Percentiles rank a stretch among this genome's conserved stretches.
Conservation (phyloP, 2,888 invertebrate species). For the Drosophila hawaiiensis region DNA sequence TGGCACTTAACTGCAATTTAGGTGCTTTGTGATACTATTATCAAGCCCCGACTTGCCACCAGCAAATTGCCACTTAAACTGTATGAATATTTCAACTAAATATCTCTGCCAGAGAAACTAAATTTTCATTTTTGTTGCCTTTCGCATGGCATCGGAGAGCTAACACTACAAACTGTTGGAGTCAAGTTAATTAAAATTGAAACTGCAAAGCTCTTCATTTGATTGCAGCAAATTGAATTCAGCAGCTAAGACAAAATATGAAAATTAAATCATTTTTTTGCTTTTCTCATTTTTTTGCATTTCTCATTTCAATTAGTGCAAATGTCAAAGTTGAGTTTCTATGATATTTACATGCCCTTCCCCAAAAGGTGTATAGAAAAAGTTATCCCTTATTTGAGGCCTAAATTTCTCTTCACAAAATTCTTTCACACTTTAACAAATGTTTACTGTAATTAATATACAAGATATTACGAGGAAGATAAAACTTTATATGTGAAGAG, state of each 20-base stretch:
- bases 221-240: constrained; percentile 61
- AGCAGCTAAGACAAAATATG: constrained; percentile 55
- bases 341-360: constrained; percentile 5
- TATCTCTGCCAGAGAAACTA: constrained; percentile 7
- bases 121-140: background rate
- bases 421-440: background rate
- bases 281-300: constrained; percentile 40
- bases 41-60: constrained; percentile 21
- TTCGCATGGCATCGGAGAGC: background rate
- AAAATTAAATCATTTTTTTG: constrained; percentile 62
- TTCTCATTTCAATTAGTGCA: constrained; percentile 74
- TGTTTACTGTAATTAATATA: background rate
- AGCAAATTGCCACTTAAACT: constrained; percentile 16
- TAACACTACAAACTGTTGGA: constrained; percentile 12
- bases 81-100: background rate
- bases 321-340: constrained; percentile 23
- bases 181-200: constrained; percentile 55
- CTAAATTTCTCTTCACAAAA: background rate
- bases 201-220: constrained; percentile 58
- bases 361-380: background rate
- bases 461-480: background rate
- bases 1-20: constrained; percentile 50
- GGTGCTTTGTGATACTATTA: constrained; percentile 51
- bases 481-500: background rate
- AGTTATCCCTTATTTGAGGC: background rate